Evolutionary conservation across 2,797 vertebrate genomes (phyloP).

Genomic region (Poeciliopsis gracilis): DNA sequence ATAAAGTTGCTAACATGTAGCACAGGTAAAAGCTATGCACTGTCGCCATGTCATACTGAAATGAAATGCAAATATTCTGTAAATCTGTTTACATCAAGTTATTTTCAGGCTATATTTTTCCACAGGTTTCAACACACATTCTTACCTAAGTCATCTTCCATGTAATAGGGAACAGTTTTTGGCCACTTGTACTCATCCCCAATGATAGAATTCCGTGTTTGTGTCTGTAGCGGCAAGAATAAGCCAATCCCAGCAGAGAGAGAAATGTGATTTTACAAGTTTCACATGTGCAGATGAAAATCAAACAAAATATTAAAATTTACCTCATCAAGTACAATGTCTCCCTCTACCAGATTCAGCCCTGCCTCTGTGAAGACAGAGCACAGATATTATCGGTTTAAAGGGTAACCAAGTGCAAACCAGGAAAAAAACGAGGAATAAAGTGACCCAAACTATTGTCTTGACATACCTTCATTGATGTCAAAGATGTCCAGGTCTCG

Average conservation of each 20-base stretch:
- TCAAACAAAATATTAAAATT: conserved; percentile 36
- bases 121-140: not conserved
- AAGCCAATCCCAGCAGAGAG: conserved; percentile 15
- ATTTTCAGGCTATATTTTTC: not conserved
- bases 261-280: not conserved
- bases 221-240: conserved; percentile 56
- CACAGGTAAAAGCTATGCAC: not conserved
- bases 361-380: conserved; percentile 78
- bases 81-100: not conserved
- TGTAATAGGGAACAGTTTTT: conserved; percentile 86
- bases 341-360: conserved; percentile 89
- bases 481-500: conserved; percentile 88
- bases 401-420: not conserved
- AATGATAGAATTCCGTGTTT: conserved; percentile 86
- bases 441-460: not conserved
- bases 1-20: not conserved
- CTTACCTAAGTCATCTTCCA: conserved; percentile 90
- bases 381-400: conserved; percentile 1
- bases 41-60: not conserved
- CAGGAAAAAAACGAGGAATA: not conserved
- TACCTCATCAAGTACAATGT: conserved; percentile 86
- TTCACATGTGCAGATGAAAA: not conserved
- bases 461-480: conserved; percentile 89
- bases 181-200: conserved; percentile 90
- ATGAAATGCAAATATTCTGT: not conserved